These are phyloP conservation scores for Bombylius discolor DNA, from an alignment of 2,888 invertebrate genomes.

Conservation along the genomic window DNA sequence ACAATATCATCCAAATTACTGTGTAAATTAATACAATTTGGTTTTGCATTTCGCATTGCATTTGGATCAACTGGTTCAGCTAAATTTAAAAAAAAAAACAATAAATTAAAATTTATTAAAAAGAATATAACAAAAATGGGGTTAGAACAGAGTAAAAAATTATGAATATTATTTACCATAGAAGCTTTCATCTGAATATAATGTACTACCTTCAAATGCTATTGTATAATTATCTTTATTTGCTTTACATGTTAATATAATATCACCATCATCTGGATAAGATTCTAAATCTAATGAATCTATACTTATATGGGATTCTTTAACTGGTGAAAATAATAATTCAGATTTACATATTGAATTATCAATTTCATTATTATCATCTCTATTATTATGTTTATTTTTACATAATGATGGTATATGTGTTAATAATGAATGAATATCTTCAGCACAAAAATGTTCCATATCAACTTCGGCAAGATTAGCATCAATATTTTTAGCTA, in stretches of 20 bases:
- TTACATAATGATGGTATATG: constrained; percentile 63
- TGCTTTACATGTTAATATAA: constrained; percentile 80
- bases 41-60: constrained; percentile 19
- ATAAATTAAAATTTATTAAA: neutral
- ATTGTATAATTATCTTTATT: constrained; percentile 93
- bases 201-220: constrained; percentile 81
- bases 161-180: constrained; percentile 36
- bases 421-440: constrained; percentile 75
- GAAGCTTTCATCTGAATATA: constrained; percentile 75
- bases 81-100: constrained; percentile 6
- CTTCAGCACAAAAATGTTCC: constrained; percentile 85
- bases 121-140: neutral
- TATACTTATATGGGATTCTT: constrained; percentile 70
- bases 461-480: constrained; percentile 90
- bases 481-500: constrained; percentile 79
- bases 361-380: constrained; percentile 50
- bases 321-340: constrained; percentile 78
- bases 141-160: neutral
- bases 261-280: constrained; percentile 61
- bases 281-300: constrained; percentile 83
- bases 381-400: constrained; percentile 35
- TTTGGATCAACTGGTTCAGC: constrained; percentile 33
- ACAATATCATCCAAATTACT: constrained; percentile 36
- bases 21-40: constrained; percentile 34
- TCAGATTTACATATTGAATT: constrained; percentile 89